Percentiles rank a stretch among this genome's conserved stretches.
phyloP scores from a whole-genome alignment of 1,140 invertebrate genomes.

The Penaeus vannamei region DNA sequence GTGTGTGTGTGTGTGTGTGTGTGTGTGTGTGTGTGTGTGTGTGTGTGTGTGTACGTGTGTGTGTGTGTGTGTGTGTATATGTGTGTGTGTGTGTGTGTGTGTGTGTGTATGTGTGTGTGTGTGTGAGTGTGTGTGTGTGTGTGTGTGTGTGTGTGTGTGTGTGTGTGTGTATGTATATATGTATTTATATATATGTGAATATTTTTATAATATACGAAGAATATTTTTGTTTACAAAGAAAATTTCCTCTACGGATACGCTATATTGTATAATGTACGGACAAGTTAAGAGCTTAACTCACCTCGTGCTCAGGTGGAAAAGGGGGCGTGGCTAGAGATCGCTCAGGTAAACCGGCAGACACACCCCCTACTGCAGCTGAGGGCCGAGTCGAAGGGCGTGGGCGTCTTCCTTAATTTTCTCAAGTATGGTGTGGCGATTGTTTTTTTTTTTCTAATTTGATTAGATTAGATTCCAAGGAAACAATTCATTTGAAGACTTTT shows the following conservation, averaged over 20 bases:
- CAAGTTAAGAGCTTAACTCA: too few species aligned
- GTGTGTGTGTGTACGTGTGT: not conserved
- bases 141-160: not conserved
- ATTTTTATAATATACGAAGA: not conserved
- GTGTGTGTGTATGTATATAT: not conserved
- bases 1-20: not conserved
- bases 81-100: not conserved
- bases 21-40: not conserved
- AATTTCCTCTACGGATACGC: not conserved
- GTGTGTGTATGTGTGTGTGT: not conserved
- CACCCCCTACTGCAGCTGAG: too few species aligned
- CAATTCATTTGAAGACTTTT: too few species aligned
- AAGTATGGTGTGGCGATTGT: too few species aligned
- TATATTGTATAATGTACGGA: too few species aligned
- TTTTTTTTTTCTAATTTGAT: too few species aligned
- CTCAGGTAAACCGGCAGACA: too few species aligned
- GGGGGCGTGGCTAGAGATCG: too few species aligned
- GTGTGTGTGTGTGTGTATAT: not conserved
- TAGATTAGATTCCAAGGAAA: too few species aligned
- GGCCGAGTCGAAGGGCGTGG: too few species aligned
- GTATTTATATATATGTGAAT: conserved; percentile 2
- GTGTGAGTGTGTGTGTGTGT: not conserved
- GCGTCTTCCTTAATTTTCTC: too few species aligned
- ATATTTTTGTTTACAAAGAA: not conserved
- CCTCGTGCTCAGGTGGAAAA: too few species aligned